Conservation (phyloP, 1,140 invertebrate genomes). For the Neodiprion fabricii region DNA sequence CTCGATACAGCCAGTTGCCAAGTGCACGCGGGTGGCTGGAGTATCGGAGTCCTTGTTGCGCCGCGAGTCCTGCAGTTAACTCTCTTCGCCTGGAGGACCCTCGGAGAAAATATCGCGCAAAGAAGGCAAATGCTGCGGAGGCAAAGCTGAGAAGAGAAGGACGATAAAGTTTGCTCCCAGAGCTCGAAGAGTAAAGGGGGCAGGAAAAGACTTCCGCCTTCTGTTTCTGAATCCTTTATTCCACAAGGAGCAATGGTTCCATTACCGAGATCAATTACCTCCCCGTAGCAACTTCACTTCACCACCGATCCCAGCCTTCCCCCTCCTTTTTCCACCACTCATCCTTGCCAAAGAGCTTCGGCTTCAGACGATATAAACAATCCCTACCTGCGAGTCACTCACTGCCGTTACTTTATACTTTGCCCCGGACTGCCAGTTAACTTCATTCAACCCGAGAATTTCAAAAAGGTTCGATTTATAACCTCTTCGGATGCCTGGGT, state of each 20-base stretch:
- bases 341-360: background rate
- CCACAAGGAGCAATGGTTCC: background rate
- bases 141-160: background rate
- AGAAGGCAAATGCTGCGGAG: background rate
- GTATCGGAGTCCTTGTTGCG: background rate
- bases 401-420: background rate
- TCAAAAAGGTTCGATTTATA: too few relatives aligned
- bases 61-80: background rate
- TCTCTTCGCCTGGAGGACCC: too few relatives aligned
- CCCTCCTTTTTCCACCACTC: background rate
- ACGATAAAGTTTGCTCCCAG: background rate
- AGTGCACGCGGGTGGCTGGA: background rate
- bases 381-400: background rate
- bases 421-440: background rate
- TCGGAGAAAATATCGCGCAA: too few relatives aligned
- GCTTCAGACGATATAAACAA: background rate
- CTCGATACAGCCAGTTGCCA: background rate
- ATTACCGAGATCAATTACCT: slow-evolving; percentile 3
- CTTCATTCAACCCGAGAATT: background rate
- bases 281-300: background rate
- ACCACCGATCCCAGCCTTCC: background rate
- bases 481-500: too few relatives aligned
- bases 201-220: background rate
- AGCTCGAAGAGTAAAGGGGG: background rate
- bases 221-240: background rate